Percentiles rank a stretch among this genome's conserved stretches.
These are phyloP conservation scores for Sebastes kiyomatsui DNA, from an alignment of 2,797 vertebrate genomes.

Conservation along the genomic window DNA sequence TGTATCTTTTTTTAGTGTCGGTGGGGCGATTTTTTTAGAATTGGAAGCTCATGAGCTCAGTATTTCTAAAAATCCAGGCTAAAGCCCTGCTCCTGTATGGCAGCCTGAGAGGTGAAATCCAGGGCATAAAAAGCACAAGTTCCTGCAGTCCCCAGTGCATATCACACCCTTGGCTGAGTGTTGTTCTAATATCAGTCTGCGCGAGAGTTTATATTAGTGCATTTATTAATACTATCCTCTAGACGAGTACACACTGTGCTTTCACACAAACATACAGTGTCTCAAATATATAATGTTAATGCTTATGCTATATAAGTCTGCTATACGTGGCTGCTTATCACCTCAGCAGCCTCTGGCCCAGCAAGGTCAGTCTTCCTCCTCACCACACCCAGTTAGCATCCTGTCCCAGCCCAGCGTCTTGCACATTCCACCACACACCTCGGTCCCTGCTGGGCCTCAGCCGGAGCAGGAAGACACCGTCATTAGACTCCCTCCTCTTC, in stretches of 20 bases:
- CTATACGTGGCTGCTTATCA: background rate
- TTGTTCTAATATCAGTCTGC: background rate
- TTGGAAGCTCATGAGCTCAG: background rate
- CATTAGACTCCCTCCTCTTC: background rate
- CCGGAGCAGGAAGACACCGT: constrained; percentile 35
- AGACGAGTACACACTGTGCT: background rate
- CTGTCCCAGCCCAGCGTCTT: constrained; percentile 20
- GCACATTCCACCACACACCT: constrained; percentile 52
- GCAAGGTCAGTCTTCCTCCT: constrained; percentile 32
- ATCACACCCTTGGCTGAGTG: background rate
- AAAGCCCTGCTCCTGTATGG: rapidly evolving
- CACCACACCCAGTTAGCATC: constrained; percentile 57
- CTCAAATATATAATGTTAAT: background rate
- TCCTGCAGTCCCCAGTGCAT: background rate
- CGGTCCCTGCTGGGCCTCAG: background rate
- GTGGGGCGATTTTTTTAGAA: background rate
- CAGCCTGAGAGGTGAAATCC: background rate
- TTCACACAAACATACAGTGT: background rate
- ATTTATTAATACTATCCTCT: background rate
- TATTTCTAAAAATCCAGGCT: background rate
- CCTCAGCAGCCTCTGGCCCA: constrained; percentile 3
- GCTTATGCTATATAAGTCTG: background rate
- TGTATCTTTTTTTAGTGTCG: background rate
- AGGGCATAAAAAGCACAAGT: background rate
- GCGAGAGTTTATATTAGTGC: background rate